Evolutionary conservation across 2,113 vertebrate species (phyloP).

Genomic region (Xenopus borealis): DNA sequence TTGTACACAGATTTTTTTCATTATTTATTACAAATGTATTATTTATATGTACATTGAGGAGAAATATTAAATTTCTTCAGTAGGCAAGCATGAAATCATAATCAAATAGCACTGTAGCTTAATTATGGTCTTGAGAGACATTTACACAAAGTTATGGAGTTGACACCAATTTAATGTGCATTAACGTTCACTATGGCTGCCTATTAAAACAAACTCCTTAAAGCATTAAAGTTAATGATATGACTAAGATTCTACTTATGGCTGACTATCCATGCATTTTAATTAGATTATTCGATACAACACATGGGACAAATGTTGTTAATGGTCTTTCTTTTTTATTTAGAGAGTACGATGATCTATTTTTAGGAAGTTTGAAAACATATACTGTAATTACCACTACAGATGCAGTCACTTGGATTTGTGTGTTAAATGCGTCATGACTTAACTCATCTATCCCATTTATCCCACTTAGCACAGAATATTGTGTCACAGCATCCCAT

Average conservation of each 20-base stretch:
- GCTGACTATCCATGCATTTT: constrained; percentile 15
- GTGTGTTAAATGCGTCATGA: no score
- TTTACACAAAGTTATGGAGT: constrained; percentile 15
- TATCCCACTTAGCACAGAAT: no score
- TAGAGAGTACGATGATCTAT: not conserved
- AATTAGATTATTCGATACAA: constrained; percentile 4
- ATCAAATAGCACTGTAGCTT: not conserved
- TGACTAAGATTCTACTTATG: constrained; percentile 5
- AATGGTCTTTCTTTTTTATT: constrained; percentile 1
- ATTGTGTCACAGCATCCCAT: no score
- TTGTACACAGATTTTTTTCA: no score
- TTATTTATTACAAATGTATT: no score
- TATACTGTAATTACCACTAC: no score
- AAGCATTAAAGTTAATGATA: constrained; percentile 16
- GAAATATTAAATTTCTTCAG: constrained; percentile 1
- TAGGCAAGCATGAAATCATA: not conserved
- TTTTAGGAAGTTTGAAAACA: not conserved
- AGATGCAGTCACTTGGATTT: no score
- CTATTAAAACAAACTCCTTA: not conserved
- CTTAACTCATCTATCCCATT: no score
- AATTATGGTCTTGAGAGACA: constrained; percentile 16
- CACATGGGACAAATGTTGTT: not conserved
- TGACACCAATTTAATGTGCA: constrained; percentile 21
- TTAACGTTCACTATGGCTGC: constrained; percentile 14
- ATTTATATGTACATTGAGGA: not conserved